Conservation (phyloP, 2,797 vertebrate species). For the Hylomyscus alleni region DNA sequence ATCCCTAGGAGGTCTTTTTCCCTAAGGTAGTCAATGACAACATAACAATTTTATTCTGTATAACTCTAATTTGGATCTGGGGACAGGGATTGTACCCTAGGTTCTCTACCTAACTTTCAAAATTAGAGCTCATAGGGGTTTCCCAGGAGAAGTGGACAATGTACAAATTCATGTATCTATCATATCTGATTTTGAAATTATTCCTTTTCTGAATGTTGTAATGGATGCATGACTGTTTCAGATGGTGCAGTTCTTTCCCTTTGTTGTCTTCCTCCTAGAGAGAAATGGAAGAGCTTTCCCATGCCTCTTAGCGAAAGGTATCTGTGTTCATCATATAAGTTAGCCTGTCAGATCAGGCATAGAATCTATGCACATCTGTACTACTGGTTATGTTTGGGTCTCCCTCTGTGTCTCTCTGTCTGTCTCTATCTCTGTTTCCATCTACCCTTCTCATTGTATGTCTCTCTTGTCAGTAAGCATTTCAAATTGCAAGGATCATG, state of each 20-base stretch:
- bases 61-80: neutral
- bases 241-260: neutral
- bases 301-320: neutral
- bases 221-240: neutral
- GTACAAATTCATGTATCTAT: neutral
- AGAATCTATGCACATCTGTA: neutral
- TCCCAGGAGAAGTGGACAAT: neutral
- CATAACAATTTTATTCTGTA: neutral
- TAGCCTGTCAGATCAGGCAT: neutral
- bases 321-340: neutral
- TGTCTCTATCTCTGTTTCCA: neutral
- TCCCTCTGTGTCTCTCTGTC: neutral
- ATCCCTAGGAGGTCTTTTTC: neutral
- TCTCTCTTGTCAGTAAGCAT: neutral
- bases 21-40: conserved; percentile 37
- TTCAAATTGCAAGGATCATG: neutral
- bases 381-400: neutral
- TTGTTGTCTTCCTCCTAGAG: neutral
- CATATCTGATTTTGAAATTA: neutral
- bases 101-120: neutral
- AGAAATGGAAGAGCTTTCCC: neutral
- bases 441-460: neutral
- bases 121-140: neutral
- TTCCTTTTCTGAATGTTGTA: neutral
- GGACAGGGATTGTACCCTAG: neutral